phyloP scores from a whole-genome alignment of 2,888 invertebrate species.

The Drosophila sordidapex region DNA sequence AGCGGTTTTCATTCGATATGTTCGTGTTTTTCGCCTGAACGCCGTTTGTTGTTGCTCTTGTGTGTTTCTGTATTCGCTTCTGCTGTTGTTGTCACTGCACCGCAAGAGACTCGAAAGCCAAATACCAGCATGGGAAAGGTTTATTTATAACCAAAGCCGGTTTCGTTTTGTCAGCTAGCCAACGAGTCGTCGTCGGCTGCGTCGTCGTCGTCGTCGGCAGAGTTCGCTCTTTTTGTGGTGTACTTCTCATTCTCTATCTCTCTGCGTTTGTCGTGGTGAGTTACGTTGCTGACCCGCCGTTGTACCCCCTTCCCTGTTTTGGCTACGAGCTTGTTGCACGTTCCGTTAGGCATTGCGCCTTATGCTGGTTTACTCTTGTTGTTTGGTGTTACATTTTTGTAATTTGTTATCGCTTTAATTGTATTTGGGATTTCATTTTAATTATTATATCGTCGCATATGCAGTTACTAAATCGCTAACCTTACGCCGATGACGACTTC shows the following conservation, averaged over 20 bases:
- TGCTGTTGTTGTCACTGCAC: conserved; percentile 61
- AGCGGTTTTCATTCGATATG: conserved; percentile 54
- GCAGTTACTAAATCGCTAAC: conserved; percentile 57
- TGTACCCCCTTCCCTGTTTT: conserved; percentile 4
- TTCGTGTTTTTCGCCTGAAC: conserved; percentile 61
- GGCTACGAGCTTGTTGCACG: conserved; percentile 55
- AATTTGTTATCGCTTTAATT: conserved; percentile 46
- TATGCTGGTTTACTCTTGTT: conserved; percentile 29
- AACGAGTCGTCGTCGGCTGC: conserved; percentile 40
- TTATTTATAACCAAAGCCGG: conserved; percentile 83
- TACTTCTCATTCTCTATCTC: conserved; percentile 6
- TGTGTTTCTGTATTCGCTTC: conserved; percentile 30
- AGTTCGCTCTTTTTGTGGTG: conserved; percentile 40
- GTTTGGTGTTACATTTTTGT: conserved; percentile 19
- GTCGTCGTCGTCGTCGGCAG: conserved; percentile 32
- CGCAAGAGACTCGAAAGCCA: conserved; percentile 80
- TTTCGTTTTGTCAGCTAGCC: conserved; percentile 70
- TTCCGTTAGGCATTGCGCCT: conserved; percentile 58
- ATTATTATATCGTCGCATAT: conserved; percentile 50
- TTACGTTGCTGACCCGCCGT: conserved; percentile 20
- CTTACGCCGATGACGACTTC: conserved; percentile 19
- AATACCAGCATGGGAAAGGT: conserved; percentile 79
- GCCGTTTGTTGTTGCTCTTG: conserved; percentile 46
- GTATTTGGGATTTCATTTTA: conserved; percentile 52
- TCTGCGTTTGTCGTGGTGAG: conserved; percentile 42